phyloP scores from a whole-genome alignment of 2,113 vertebrate species.

The Coptodon rendalli region DNA sequence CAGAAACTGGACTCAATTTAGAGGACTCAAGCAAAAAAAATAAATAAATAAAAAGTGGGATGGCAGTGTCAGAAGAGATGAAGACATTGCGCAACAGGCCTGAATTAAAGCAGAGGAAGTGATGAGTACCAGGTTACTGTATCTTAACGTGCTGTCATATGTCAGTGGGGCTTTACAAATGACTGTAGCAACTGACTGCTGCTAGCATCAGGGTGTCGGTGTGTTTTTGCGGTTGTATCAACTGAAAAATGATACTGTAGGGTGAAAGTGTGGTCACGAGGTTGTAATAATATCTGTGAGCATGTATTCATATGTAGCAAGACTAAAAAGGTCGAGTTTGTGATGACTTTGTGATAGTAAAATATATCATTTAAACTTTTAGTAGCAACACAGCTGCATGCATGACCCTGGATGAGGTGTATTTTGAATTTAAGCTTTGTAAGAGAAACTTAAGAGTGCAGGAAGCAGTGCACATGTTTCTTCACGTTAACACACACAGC shows the following conservation, averaged over 20 bases:
- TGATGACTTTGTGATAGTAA: neutral
- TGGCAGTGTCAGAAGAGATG: neutral
- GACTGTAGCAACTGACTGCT: neutral
- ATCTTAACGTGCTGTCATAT: neutral
- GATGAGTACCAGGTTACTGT: neutral
- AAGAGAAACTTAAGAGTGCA: neutral
- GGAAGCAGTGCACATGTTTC: neutral
- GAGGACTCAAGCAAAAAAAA: neutral
- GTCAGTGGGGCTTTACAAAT: neutral
- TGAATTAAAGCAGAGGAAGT: neutral
- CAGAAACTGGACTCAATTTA: neutral
- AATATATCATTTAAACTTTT: accelerated
- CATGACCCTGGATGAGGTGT: neutral
- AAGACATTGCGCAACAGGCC: neutral
- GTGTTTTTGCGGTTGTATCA: neutral
- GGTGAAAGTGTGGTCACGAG: neutral
- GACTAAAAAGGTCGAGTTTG: neutral
- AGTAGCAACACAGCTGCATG: neutral
- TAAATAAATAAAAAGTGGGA: neutral
- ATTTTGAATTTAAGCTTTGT: neutral
- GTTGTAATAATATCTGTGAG: neutral
- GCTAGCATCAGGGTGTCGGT: neutral
- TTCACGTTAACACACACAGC: neutral
- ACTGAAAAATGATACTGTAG: neutral
- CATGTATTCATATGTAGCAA: neutral